Conservation (phyloP, 2,888 invertebrate species). For the Venusia cambrica region DNA sequence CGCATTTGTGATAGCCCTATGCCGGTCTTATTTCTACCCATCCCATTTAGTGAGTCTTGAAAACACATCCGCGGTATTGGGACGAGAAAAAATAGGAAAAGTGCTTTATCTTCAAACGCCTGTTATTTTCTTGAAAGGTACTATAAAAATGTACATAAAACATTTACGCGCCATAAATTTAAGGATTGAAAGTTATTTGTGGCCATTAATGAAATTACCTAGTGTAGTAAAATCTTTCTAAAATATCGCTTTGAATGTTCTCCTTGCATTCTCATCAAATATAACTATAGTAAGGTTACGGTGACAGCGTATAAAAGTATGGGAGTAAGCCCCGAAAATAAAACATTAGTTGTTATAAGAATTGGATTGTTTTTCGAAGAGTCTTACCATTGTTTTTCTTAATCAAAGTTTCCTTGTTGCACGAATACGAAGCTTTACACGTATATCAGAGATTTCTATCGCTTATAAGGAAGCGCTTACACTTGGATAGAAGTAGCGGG, state of each 20-base stretch:
- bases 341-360: constrained; percentile 10
- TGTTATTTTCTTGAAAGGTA: constrained; percentile 73
- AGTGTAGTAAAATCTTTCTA: constrained; percentile 38
- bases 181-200: constrained; percentile 61
- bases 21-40: constrained; percentile 22
- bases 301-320: no score
- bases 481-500: no score
- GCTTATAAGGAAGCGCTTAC: constrained; percentile 11
- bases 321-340: no score
- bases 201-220: constrained; percentile 60
- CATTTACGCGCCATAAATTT: constrained; percentile 68
- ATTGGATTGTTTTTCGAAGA: constrained; percentile 12
- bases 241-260: no score
- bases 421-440: constrained; percentile 20
- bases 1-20: constrained; percentile 4
- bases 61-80: constrained; percentile 62
- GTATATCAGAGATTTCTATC: constrained; percentile 30
- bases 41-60: constrained; percentile 59
- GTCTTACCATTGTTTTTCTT: constrained; percentile 20
- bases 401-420: constrained; percentile 24
- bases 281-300: no score
- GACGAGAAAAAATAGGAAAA: constrained; percentile 50
- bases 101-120: constrained; percentile 65
- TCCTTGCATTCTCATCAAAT: no score
- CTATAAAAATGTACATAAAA: constrained; percentile 66